Percentiles rank a stretch among this genome's conserved stretches.
Conservation (phyloP, 1,140 invertebrate genomes). For the Drosophila azteca region DNA sequence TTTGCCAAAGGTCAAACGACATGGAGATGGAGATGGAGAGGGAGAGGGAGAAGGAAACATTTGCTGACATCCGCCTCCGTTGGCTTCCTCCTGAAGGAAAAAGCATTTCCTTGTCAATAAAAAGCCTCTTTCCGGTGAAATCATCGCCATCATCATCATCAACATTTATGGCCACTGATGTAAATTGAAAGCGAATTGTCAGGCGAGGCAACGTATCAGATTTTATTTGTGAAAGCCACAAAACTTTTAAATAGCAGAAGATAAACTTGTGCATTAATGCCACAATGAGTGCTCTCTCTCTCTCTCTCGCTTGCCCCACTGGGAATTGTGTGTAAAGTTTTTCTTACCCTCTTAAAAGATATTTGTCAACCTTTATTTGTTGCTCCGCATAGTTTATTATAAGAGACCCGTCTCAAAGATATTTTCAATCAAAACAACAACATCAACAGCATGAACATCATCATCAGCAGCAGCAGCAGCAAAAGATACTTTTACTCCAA, state of each 20-base stretch:
- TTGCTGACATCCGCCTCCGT: conserved; percentile 51
- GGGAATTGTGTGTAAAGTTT: conserved; percentile 13
- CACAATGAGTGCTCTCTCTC: background rate
- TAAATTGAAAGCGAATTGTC: conserved; percentile 45
- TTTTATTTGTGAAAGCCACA: conserved; percentile 33
- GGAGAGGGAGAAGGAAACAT: conserved; percentile 17
- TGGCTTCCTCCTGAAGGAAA: conserved; percentile 36
- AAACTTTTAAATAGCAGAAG: conserved; percentile 29
- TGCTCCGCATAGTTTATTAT: conserved; percentile 15
- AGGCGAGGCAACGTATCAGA: background rate
- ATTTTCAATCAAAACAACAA: conserved; percentile 61
- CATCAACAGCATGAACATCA: conserved; percentile 31
- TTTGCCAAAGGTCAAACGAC: conserved; percentile 15
- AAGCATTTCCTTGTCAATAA: conserved; percentile 59
- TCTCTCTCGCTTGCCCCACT: background rate
- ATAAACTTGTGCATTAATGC: conserved; percentile 46
- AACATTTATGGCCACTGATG: conserved; percentile 19
- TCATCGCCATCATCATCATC: conserved; percentile 38
- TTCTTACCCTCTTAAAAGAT: conserved; percentile 1
- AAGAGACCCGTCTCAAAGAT: conserved; percentile 14
- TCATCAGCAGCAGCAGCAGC: conserved; percentile 10
- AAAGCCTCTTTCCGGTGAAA: conserved; percentile 45
- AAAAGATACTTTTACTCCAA: conserved; percentile 27
- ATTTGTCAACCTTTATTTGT: conserved; percentile 30
- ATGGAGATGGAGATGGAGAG: background rate